A percentile compares a stretch with the other conserved stretches of the same genome.
Evolutionary conservation across 92 coral and sea anemone species (phyloP).

Genomic region (Porites rus): DNA sequence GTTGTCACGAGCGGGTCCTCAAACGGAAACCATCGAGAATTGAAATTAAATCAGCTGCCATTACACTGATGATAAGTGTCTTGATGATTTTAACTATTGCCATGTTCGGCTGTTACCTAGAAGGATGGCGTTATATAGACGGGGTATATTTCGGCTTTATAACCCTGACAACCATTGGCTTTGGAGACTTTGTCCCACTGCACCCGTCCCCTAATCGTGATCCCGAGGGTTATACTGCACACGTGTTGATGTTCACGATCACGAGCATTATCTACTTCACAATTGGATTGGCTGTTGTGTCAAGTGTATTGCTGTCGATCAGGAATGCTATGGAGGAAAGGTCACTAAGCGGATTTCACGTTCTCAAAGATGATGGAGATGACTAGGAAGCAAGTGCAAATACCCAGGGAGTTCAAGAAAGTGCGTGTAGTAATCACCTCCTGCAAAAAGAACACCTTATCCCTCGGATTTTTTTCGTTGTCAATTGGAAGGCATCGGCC

Average conservation of each 20-base stretch:
- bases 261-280: constrained; percentile 95
- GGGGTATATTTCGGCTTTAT: constrained; percentile 97
- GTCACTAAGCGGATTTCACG: constrained; percentile 88
- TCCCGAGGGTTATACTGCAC: constrained; percentile 84
- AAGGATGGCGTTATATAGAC: constrained; percentile 93
- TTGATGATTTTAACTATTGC: constrained; percentile 91
- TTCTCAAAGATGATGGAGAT: constrained; percentile 77
- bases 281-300: constrained; percentile 92
- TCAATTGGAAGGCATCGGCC: no score
- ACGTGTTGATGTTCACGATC: constrained; percentile 88
- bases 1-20: constrained; percentile 65
- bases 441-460: no score
- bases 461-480: no score
- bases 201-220: constrained; percentile 95
- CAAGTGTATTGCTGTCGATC: constrained; percentile 91
- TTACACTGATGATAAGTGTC: constrained; percentile 73
- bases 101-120: constrained; percentile 81
- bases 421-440: no score
- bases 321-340: constrained; percentile 96
- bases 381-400: constrained; percentile 32
- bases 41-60: constrained; percentile 71
- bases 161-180: constrained; percentile 97
- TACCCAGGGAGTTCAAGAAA: neutral
- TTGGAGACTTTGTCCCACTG: constrained; percentile 99
- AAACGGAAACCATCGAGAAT: constrained; percentile 68